A percentile compares a stretch with the other conserved stretches of the same genome.
phyloP scores from a whole-genome alignment of 2,888 invertebrate genomes.

The Zaprionus bogoriensis region DNA sequence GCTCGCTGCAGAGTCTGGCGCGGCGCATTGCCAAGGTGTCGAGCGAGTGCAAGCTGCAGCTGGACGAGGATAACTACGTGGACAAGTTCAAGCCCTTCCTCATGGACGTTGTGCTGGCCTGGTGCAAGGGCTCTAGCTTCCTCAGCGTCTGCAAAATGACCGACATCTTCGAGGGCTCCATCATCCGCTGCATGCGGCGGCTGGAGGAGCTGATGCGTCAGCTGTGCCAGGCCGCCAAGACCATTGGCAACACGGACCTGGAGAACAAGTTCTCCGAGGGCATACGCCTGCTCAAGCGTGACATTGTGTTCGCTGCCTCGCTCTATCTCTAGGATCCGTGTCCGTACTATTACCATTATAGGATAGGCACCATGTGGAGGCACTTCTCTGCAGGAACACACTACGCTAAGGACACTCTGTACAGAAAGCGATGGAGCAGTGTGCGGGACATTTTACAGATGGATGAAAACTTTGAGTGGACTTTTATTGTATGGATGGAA shows the following conservation, averaged over 20 bases:
- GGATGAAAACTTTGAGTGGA: conserved; percentile 3
- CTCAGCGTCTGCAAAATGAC: conserved; percentile 97
- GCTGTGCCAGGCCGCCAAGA: conserved; percentile 97
- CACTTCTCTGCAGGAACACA: conserved; percentile 3
- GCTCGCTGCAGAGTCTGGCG: conserved; percentile 97
- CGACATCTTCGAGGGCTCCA: conserved; percentile 95
- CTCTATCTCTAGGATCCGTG: conserved; percentile 89
- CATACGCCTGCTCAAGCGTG: conserved; percentile 95
- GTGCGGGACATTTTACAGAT: conserved; percentile 38
- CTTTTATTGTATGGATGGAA: conserved; percentile 9
- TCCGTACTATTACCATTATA: neutral
- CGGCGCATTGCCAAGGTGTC: conserved; percentile 95
- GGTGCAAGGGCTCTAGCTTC: conserved; percentile 97
- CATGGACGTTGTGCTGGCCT: conserved; percentile 98
- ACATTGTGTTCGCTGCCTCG: conserved; percentile 99
- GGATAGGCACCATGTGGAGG: too few species aligned
- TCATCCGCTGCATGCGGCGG: conserved; percentile 94
- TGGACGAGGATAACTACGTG: conserved; percentile 95
- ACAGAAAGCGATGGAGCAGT: neutral
- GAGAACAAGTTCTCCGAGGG: conserved; percentile 98
- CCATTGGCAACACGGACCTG: conserved; percentile 96
- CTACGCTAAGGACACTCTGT: too few species aligned
- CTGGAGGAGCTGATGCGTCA: conserved; percentile 97
- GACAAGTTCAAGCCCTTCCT: conserved; percentile 96
- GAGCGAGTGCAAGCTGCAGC: conserved; percentile 91